Evolutionary conservation across 2,113 vertebrate species (phyloP).

Genomic region (Xyrauchen texanus): DNA sequence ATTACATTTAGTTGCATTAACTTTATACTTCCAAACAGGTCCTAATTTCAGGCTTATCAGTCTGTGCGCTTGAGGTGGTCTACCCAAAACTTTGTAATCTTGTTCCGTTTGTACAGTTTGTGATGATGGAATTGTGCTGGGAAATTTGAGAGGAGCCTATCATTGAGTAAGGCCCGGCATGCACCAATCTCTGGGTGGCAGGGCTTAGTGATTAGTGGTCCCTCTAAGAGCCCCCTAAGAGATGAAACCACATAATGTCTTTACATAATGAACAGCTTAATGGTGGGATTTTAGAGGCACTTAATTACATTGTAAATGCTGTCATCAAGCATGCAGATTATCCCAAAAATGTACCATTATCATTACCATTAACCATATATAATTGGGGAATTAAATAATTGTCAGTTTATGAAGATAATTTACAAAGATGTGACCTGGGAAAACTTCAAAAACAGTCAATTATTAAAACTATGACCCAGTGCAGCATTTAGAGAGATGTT

Average conservation of each 20-base stretch:
- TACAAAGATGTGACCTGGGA: conserved; percentile 16
- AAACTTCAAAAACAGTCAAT: conserved; percentile 3
- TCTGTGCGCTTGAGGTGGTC: no score
- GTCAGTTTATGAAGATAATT: conserved; percentile 33
- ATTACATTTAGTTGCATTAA: neutral
- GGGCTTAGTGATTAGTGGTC: conserved; percentile 47
- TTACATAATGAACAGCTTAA: conserved; percentile 56
- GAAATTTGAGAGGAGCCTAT: conserved; percentile 2
- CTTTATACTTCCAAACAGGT: neutral
- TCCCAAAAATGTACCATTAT: conserved; percentile 35
- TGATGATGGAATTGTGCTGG: conserved; percentile 1
- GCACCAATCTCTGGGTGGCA: conserved; percentile 40
- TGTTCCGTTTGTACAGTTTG: neutral
- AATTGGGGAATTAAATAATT: conserved; percentile 33
- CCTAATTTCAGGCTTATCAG: no score
- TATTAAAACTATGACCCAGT: neutral
- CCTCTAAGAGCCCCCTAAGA: conserved; percentile 39
- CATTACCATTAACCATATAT: conserved; percentile 41
- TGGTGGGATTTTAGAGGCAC: conserved; percentile 49
- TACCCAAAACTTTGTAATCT: no score
- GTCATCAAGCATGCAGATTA: conserved; percentile 34
- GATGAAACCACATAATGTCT: conserved; percentile 46
- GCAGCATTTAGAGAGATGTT: neutral
- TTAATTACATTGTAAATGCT: conserved; percentile 51
- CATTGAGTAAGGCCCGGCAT: conserved; percentile 8